Percentiles rank a stretch among this genome's conserved stretches.
Evolutionary conservation across 2,113 vertebrate species (phyloP).

Genomic region (Carlito syrichta): DNA sequence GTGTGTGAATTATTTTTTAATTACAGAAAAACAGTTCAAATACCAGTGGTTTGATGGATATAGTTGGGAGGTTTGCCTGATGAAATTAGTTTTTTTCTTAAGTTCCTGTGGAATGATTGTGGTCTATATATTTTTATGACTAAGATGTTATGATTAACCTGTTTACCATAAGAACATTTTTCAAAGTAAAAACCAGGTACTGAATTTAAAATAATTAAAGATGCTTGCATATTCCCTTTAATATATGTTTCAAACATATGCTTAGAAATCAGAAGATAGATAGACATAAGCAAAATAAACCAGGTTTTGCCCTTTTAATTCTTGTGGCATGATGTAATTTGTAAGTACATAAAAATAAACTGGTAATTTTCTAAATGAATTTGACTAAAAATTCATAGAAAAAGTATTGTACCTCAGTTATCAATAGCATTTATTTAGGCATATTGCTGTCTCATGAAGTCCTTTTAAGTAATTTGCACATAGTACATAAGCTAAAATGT

Average conservation of each 20-base stretch:
- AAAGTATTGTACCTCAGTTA: background rate
- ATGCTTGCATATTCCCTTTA: background rate
- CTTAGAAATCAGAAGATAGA: background rate
- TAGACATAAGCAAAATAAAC: background rate
- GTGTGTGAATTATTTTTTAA: background rate
- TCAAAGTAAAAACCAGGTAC: background rate
- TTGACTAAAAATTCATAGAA: background rate
- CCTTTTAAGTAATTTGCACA: conserved; percentile 3
- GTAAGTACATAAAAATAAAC: background rate
- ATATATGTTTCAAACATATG: background rate
- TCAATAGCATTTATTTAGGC: background rate
- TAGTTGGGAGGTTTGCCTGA: background rate
- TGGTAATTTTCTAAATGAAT: background rate
- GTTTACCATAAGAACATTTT: conserved; percentile 28
- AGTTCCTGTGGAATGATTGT: background rate
- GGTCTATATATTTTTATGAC: background rate
- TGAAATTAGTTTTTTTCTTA: background rate
- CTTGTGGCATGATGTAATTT: background rate
- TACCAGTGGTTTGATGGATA: background rate
- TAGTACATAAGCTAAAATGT: background rate
- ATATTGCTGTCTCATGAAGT: background rate
- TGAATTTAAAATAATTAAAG: conserved; percentile 1
- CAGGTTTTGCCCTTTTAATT: background rate
- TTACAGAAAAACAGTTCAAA: background rate
- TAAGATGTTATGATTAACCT: background rate